These are phyloP conservation scores for Rhopalosiphum nymphaeae DNA, from an alignment of 2,888 invertebrate species.

Conservation along the genomic window DNA sequence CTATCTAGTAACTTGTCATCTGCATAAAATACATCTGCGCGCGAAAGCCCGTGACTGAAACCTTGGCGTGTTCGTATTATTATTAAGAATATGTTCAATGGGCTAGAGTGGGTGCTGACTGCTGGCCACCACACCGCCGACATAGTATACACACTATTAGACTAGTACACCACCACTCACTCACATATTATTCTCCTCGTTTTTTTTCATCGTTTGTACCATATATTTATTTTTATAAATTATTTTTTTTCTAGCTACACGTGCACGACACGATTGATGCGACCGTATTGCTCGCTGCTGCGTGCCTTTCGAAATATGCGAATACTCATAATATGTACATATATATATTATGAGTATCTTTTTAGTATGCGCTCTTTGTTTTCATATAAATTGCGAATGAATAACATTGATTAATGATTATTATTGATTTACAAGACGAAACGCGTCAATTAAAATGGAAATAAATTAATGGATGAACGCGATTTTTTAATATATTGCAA, in stretches of 20 bases:
- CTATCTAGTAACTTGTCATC: not conserved
- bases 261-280: not conserved
- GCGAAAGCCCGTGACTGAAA: not conserved
- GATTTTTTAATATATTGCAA: not conserved
- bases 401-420: not conserved
- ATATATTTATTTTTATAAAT: not conserved
- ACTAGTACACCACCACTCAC: not conserved
- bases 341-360: not conserved
- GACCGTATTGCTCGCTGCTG: not conserved
- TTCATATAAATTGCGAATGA: not conserved
- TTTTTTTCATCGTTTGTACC: not conserved
- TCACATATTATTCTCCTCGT: not conserved
- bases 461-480: not conserved
- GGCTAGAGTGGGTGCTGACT: slow-evolving; percentile 35
- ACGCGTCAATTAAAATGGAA: not conserved
- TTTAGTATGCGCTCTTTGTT: not conserved
- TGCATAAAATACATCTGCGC: not conserved
- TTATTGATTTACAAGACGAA: not conserved
- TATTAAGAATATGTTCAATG: slow-evolving; percentile 14
- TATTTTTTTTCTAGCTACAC: slow-evolving; percentile 26
- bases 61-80: slow-evolving; percentile 33
- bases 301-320: not conserved
- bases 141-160: slow-evolving; percentile 21
- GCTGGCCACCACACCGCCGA: slow-evolving; percentile 9
- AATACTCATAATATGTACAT: not conserved